Conservation (phyloP, 2,113 vertebrate species). For the Alligator sinensis region DNA sequence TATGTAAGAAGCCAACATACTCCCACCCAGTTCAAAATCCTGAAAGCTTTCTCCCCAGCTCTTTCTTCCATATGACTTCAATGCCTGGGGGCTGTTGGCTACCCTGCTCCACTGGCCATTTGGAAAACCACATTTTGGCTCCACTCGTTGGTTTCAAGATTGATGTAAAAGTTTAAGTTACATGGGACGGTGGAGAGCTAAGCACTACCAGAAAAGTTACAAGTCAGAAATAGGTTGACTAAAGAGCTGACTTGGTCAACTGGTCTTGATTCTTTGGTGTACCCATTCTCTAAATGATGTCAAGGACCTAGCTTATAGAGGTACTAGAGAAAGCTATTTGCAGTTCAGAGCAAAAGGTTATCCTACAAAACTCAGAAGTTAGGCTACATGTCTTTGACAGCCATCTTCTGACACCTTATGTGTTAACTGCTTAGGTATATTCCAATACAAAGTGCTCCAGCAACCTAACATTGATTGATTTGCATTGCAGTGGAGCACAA, state of each 20-base stretch:
- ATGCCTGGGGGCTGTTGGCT: too few species aligned
- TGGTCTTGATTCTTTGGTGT: background rate
- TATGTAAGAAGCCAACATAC: background rate
- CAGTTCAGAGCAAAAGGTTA: background rate
- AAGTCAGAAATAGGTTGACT: conserved; percentile 8
- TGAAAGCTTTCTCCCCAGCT: background rate
- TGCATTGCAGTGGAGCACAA: background rate
- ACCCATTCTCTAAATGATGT: background rate
- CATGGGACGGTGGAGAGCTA: background rate
- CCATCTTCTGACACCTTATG: background rate
- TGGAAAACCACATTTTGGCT: background rate
- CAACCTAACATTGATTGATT: background rate
- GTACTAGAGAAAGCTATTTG: background rate
- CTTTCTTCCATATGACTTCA: background rate
- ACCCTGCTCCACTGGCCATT: background rate
- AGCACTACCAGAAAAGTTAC: background rate
- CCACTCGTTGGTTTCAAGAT: background rate
- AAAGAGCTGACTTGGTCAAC: background rate
- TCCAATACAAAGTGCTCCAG: background rate
- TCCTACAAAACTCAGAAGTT: background rate
- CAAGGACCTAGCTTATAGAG: background rate
- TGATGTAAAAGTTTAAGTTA: background rate
- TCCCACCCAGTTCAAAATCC: background rate
- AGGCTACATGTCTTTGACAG: background rate
- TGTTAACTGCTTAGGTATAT: background rate